Evolutionary conservation across 2,888 invertebrate genomes (phyloP), one percentile per base, ranked within the genome.

Genomic region (Ashinkailepas kermadecensis): DNA sequence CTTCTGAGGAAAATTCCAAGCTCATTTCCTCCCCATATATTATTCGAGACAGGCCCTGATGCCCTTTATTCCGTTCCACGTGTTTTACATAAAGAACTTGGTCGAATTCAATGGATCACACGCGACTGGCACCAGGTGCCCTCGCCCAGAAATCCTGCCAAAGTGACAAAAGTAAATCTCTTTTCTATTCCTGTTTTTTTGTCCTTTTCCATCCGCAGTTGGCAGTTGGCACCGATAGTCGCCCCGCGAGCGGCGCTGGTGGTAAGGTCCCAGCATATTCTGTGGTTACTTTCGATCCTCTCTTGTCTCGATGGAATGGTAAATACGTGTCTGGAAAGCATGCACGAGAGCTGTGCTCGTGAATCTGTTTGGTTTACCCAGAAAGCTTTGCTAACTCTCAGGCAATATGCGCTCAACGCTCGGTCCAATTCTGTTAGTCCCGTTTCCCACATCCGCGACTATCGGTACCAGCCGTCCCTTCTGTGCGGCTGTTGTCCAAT

Each of bases 21-120:
- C 70, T 70, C 70, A 70, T 70, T 70, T 70, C 70, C 70, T 70
- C 70, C 39, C 70, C 70, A 70, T 70, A 70, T 70, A 70, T 70
- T 70, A 70, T 7, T 8, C 7, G 6, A 15, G 70, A 39, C 70
- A 70, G 70, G 39, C 70, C 25, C 39, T 12, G 70, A 70, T 70
- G 70, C 25, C 70, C 70, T 70, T 70, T 70, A 70, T 70, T 70
- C 70, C 70, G 70, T 25, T 39, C 39, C 39, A 39, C 70, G 70
- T 70, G 70, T 70, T 70, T 70, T 70, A 70, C 70, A 70, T 70
- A 70, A 70, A 70, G 70, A 70, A 23, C 70, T 70, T 39, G 39
- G 39, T 23, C 25, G 15, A 25, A 70, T 23, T 70, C 70, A 70
- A 15, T 15, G 70, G 39, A 70, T 70, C 70, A 70, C 70, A 70